Evolutionary conservation across 2,797 vertebrate genomes (phyloP), one percentile per base, ranked within the genome.

Genomic region (Hirundo rustica): DNA sequence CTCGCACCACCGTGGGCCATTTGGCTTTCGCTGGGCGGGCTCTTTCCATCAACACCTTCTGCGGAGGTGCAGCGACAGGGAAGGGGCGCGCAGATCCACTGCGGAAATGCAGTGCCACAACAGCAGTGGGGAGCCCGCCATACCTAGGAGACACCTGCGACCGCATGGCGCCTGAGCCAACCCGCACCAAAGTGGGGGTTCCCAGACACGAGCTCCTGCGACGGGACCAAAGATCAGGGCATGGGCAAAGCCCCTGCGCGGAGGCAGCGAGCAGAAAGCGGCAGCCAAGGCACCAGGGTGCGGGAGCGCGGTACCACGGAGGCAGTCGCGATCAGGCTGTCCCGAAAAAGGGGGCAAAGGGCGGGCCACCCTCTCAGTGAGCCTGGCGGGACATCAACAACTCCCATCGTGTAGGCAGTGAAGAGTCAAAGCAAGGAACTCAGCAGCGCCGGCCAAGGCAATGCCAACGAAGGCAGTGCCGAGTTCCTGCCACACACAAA

Each of bases 321-420:
- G 38, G 19, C 19, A 30, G 27, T 4, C 5, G 19, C 1, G 5
- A 42, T 16, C 3, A 2, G 38, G 17, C 13, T 10, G 7, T 21
- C 19, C 19, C 13, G 4, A 62, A 42, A 42, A 22, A 38, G 38
- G 38, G 11, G 38, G 38, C 38, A 38, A 38, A 38, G 38, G 38
- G 38, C 11, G 38, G 38, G 38, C 38, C 38, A 38, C 38, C 19
- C 38, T 30, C 60, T 11, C 38, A 29, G 27, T 10, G 9, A 30
- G 29, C 38, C 19, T 4, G 3, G 38, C 1, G 20, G 27, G 60
- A 42, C 29, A 30, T 13, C 27, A 30, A 22, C 38, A 42, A 16
- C 60, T 30, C 27, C 19, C 38, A 10, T 4, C 5, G 5, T 11
- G 38, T 16, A 8, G 13, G 60, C 27, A 16, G 20, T 16, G 10